These are phyloP conservation scores for Epinotia demarniana DNA, from an alignment of 2,888 invertebrate species.

Conservation along the genomic window DNA sequence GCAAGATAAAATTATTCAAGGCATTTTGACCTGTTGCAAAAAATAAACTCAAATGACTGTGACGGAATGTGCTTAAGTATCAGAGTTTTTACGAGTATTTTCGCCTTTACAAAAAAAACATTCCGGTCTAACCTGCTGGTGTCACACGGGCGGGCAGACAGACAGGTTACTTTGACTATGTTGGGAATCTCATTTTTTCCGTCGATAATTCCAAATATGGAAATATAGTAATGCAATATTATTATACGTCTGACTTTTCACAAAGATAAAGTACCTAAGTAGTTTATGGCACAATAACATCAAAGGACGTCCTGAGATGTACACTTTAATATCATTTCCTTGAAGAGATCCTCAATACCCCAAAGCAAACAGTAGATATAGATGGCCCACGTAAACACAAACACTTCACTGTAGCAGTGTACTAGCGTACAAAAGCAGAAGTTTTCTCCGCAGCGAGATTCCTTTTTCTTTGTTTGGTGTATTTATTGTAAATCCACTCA, in stretches of 20 bases:
- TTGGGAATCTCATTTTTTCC: background rate
- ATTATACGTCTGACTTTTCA: background rate
- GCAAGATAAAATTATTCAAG: background rate
- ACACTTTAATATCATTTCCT: constrained; percentile 17
- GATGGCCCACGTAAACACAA: constrained; percentile 47
- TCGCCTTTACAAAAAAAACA: background rate
- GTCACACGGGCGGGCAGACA: background rate
- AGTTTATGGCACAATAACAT: background rate
- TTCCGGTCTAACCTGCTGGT: background rate
- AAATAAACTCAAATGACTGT: background rate
- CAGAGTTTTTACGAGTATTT: background rate
- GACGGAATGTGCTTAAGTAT: background rate
- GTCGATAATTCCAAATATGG: background rate
- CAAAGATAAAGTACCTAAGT: too few species aligned
- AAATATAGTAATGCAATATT: background rate
- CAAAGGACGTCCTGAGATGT: background rate
- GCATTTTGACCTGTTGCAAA: background rate
- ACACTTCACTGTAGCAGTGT: constrained; percentile 62
- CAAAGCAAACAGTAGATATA: constrained; percentile 31
- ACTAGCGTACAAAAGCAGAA: constrained; percentile 78
- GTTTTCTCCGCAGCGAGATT: constrained; percentile 82
- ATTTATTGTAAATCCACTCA: constrained; percentile 85
- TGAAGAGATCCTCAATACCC: constrained; percentile 30
- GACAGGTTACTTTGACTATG: background rate
- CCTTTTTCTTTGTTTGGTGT: constrained; percentile 84